phyloP scores from a whole-genome alignment of 2,113 vertebrate species.

The Cricetomys ansorgei region DNA sequence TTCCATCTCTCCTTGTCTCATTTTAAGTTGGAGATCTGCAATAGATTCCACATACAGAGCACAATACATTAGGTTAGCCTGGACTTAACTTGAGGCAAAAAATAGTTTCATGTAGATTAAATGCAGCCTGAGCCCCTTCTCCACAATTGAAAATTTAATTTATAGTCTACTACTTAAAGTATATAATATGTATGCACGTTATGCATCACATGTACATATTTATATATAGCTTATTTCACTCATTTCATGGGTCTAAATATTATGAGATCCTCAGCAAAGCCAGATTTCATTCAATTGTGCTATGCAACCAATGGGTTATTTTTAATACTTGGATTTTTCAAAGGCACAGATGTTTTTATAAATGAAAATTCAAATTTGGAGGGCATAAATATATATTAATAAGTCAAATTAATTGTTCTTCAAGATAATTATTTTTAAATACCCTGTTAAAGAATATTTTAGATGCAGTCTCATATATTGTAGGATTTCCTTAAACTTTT shows the following conservation, averaged over 20 bases:
- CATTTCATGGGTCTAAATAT: background rate
- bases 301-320: background rate
- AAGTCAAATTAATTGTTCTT: conserved; percentile 1
- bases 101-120: background rate
- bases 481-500: background rate
- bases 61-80: background rate
- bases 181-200: background rate
- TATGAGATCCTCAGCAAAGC: background rate
- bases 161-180: background rate
- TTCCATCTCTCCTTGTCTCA: conserved; percentile 56
- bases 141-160: background rate
- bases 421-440: background rate
- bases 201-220: background rate
- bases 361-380: background rate
- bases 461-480: background rate
- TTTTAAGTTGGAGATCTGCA: conserved; percentile 51
- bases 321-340: background rate
- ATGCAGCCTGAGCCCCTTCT: background rate
- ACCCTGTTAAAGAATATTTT: background rate
- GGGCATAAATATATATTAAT: background rate
- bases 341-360: background rate
- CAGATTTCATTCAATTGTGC: background rate
- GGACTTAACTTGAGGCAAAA: background rate
- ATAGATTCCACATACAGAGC: background rate
- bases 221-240: background rate